Percentiles rank a stretch among this genome's conserved stretches.
phyloP scores from a whole-genome alignment of 2,113 vertebrate species.

The Electrona antarctica region DNA sequence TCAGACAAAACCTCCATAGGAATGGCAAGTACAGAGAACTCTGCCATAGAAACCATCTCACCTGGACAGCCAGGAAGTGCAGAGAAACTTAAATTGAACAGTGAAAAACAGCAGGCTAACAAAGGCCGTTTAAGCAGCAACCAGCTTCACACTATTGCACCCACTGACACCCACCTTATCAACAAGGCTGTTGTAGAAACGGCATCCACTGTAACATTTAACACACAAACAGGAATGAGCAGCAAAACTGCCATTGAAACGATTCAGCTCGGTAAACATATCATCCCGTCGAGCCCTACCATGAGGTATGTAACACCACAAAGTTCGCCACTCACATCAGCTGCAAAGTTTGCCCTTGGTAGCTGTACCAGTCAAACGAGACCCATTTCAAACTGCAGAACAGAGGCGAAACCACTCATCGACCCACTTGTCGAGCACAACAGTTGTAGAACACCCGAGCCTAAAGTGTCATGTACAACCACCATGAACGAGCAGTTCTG shows the following conservation, averaged over 20 bases:
- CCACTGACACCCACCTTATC: constrained; percentile 7
- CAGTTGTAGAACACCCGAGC: constrained; percentile 2
- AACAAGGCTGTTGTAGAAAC: constrained; percentile 13
- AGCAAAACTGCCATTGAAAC: constrained; percentile 19
- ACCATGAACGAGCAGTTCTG: constrained; percentile 14
- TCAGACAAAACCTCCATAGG: constrained; percentile 3
- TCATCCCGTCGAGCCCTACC: constrained; percentile 27
- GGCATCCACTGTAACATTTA: background rate
- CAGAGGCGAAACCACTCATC: constrained; percentile 14
- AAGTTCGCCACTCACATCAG: constrained; percentile 39
- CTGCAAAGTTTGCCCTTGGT: background rate
- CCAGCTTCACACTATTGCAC: background rate
- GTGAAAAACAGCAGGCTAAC: constrained; percentile 16
- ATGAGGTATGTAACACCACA: constrained; percentile 33
- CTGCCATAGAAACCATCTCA: constrained; percentile 9
- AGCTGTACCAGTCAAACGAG: constrained; percentile 11
- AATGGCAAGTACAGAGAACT: constrained; percentile 1
- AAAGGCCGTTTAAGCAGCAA: constrained; percentile 1
- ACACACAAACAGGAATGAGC: constrained; percentile 10
- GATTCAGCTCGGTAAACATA: background rate
- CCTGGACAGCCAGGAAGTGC: constrained; percentile 7
- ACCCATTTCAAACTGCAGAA: constrained; percentile 6
- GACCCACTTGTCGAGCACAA: background rate
- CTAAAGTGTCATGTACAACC: constrained; percentile 12
- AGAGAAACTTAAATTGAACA: background rate